A percentile compares a stretch with the other conserved stretches of the same genome.
Evolutionary conservation across 2,113 vertebrate species (phyloP).

Genomic region (Chrysemys picta): DNA sequence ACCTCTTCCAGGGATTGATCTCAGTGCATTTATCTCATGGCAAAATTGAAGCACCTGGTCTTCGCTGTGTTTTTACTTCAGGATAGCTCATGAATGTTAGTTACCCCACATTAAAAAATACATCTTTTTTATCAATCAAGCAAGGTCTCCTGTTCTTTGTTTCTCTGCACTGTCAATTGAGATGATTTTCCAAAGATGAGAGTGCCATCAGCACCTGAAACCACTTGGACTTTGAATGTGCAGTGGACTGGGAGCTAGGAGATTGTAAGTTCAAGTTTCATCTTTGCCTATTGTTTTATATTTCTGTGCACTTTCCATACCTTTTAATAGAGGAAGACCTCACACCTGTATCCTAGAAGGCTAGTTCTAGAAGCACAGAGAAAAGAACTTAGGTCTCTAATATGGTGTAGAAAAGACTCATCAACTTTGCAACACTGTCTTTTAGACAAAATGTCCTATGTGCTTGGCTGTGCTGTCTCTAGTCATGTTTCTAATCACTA

Average conservation of each 20-base stretch:
- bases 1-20: neutral
- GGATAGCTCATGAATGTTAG: neutral
- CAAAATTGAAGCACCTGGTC: neutral
- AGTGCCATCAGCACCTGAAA: neutral
- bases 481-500: neutral
- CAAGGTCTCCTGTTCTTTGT: neutral
- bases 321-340: neutral
- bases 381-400: neutral
- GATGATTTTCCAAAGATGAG: neutral
- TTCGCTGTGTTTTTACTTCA: neutral
- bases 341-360: neutral
- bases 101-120: neutral
- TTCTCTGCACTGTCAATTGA: neutral
- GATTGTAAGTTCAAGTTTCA: neutral
- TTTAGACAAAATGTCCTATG: neutral
- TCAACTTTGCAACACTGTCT: neutral
- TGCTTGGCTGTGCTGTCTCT: neutral
- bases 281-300: neutral
- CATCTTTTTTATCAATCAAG: neutral
- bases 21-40: neutral
- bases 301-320: neutral
- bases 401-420: neutral
- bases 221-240: neutral
- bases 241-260: neutral
- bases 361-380: neutral